Evolutionary conservation across 2,797 vertebrate genomes (phyloP).

Genomic region (Leptoclinus maculatus): DNA sequence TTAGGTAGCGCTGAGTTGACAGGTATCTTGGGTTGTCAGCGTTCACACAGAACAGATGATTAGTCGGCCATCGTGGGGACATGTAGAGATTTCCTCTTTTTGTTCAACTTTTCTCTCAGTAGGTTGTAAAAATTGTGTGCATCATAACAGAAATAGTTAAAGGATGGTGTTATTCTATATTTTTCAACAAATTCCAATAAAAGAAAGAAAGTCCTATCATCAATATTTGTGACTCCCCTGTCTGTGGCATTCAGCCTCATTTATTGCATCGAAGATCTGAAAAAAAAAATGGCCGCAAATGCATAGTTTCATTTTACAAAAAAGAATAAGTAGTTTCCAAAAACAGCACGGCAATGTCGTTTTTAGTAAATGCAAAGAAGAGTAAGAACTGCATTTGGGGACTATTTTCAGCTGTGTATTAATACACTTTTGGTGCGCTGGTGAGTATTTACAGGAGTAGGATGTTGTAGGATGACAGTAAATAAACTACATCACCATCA

Average conservation of each 20-base stretch:
- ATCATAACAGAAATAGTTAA: neutral
- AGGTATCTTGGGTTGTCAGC: constrained; percentile 19
- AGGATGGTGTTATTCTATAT: neutral
- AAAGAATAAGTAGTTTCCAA: neutral
- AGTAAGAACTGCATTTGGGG: neutral
- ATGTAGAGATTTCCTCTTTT: neutral
- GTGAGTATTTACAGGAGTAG: neutral
- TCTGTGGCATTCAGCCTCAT: neutral
- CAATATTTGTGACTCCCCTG: neutral
- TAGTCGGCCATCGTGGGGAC: neutral
- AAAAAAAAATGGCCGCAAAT: neutral
- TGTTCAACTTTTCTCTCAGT: neutral
- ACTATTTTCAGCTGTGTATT: constrained; percentile 1
- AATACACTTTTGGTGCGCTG: neutral
- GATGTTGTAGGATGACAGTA: neutral
- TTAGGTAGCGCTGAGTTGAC: constrained; percentile 7
- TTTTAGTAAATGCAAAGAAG: neutral
- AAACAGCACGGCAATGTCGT: neutral
- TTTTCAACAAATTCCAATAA: neutral
- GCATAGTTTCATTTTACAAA: neutral
- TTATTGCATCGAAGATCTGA: neutral
- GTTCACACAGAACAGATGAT: constrained; percentile 12
- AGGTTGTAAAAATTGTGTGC: neutral
- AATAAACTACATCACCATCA: constrained; percentile 8
- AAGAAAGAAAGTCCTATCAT: neutral